Conservation (phyloP, 2,797 vertebrate species). For the Pogoniulus pusillus region DNA sequence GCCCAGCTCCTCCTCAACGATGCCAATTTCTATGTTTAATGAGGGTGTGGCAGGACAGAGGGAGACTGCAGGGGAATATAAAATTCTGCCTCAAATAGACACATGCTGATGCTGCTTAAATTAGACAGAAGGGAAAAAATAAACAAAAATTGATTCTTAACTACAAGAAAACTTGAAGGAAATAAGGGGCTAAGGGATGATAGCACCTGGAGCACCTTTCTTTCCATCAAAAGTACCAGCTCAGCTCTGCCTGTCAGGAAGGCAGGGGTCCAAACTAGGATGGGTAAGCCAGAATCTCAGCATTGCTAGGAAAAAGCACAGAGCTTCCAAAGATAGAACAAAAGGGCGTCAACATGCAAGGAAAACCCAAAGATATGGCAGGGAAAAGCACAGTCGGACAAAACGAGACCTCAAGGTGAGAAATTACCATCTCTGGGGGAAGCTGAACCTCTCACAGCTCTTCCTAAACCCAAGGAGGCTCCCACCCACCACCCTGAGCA, state of each 20-base stretch:
- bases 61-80: not conserved
- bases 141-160: not conserved
- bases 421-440: not conserved
- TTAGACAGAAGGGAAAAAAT: not conserved
- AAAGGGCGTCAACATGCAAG: not conserved
- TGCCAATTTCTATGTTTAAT: not conserved
- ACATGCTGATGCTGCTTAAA: not conserved
- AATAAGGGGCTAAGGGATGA: not conserved
- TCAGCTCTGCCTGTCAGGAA: not conserved
- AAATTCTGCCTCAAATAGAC: slow-evolving; percentile 10
- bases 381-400: fast-evolving
- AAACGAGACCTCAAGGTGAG: not conserved
- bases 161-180: not conserved
- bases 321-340: not conserved
- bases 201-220: not conserved
- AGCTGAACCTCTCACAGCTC: not conserved
- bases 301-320: not conserved
- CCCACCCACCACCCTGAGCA: not conserved
- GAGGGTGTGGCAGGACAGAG: not conserved
- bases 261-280: not conserved
- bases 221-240: not conserved
- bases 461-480: not conserved
- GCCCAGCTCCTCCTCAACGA: not conserved
- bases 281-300: not conserved
- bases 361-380: not conserved